These are phyloP conservation scores for Falco cherrug DNA, from an alignment of 2,797 vertebrate species.

Conservation along the genomic window DNA sequence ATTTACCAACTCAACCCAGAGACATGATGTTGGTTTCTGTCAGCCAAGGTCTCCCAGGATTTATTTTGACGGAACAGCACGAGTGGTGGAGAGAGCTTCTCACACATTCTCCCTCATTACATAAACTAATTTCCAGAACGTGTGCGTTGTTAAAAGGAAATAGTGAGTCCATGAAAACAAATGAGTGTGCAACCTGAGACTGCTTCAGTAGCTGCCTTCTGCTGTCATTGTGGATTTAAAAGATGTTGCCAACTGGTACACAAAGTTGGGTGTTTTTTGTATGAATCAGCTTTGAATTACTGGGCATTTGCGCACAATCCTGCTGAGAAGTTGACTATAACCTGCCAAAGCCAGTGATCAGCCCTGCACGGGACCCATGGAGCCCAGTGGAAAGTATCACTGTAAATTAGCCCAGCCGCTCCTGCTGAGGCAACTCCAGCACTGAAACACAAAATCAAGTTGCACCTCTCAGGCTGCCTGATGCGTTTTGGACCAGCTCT, in stretches of 20 bases:
- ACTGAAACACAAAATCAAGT: background rate
- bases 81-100: conserved; percentile 8
- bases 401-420: background rate
- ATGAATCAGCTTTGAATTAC: conserved; percentile 2
- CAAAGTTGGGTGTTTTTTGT: background rate
- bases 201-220: conserved; percentile 33
- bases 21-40: background rate
- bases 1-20: background rate
- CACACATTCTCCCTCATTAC: background rate
- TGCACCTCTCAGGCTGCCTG: background rate
- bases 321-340: conserved; percentile 16
- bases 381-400: background rate
- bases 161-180: conserved; percentile 37
- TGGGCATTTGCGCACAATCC: background rate
- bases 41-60: accelerated
- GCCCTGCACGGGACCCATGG: background rate
- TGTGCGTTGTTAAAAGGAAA: background rate
- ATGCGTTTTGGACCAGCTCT: background rate
- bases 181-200: conserved; percentile 38
- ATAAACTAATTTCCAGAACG: conserved; percentile 31
- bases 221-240: background rate
- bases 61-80: background rate
- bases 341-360: conserved; percentile 37
- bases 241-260: background rate
- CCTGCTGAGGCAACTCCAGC: background rate